phyloP scores from a whole-genome alignment of 2,797 vertebrate species.

The Microctenopoma lineatum region DNA sequence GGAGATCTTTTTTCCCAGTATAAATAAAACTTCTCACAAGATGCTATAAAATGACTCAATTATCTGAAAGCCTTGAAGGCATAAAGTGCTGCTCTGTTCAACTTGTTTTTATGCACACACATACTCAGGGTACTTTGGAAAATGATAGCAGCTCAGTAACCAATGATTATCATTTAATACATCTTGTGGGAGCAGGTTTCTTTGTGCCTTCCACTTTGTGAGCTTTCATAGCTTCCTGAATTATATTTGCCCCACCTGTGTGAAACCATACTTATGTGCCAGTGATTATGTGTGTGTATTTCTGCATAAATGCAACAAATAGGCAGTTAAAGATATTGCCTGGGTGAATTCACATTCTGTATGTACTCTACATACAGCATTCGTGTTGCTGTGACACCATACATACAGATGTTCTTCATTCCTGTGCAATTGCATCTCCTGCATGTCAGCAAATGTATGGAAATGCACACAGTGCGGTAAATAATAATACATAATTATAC shows the following conservation, averaged over 20 bases:
- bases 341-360: slow-evolving; percentile 3
- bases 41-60: slow-evolving; percentile 69
- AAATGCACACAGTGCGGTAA: neutral
- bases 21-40: slow-evolving; percentile 66
- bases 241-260: slow-evolving; percentile 57
- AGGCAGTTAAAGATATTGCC: slow-evolving; percentile 19
- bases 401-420: no score
- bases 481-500: neutral
- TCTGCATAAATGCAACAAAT: slow-evolving; percentile 15
- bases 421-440: no score
- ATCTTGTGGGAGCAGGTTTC: slow-evolving; percentile 52
- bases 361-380: no score
- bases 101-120: slow-evolving; percentile 52
- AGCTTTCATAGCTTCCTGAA: slow-evolving; percentile 54
- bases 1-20: slow-evolving; percentile 20
- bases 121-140: slow-evolving; percentile 53
- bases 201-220: slow-evolving; percentile 56
- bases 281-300: slow-evolving; percentile 17
- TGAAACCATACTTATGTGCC: slow-evolving; percentile 20
- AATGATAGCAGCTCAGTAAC: slow-evolving; percentile 55
- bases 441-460: neutral
- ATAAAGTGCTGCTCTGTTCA: slow-evolving; percentile 44
- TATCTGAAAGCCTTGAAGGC: slow-evolving; percentile 58
- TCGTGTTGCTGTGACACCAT: no score
- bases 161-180: slow-evolving; percentile 71